These are phyloP conservation scores for Dione juno DNA, from an alignment of 2,888 invertebrate genomes.

Conservation along the genomic window DNA sequence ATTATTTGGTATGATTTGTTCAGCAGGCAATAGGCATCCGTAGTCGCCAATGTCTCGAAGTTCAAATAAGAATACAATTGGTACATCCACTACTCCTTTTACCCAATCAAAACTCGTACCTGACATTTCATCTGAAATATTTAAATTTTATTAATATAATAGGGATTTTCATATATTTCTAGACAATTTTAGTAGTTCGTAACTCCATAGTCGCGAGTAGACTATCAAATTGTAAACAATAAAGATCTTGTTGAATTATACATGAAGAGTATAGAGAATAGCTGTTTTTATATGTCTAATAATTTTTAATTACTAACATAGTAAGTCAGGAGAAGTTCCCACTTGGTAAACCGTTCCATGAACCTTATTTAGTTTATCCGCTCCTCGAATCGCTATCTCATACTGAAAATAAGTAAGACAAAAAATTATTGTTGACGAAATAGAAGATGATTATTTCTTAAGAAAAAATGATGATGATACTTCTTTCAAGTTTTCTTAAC, in stretches of 20 bases:
- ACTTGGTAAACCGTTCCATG: slow-evolving; percentile 50
- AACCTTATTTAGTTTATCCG: slow-evolving; percentile 47
- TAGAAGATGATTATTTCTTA: too few species aligned
- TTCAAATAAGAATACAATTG: slow-evolving; percentile 79
- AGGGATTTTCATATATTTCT: too few species aligned
- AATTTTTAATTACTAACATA: slow-evolving; percentile 48
- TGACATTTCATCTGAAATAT: slow-evolving; percentile 61
- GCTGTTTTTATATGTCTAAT: too few species aligned
- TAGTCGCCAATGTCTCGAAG: slow-evolving; percentile 76
- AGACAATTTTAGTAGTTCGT: too few species aligned
- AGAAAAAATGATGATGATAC: too few species aligned
- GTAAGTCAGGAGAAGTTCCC: slow-evolving; percentile 52
- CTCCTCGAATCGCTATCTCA: slow-evolving; percentile 51
- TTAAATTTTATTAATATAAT: background rate
- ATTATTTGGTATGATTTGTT: slow-evolving; percentile 66
- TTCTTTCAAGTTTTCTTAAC: too few species aligned
- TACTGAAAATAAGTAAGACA: slow-evolving; percentile 44
- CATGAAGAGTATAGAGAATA: too few species aligned
- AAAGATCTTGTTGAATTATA: too few species aligned
- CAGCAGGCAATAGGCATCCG: slow-evolving; percentile 78
- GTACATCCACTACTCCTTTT: slow-evolving; percentile 71
- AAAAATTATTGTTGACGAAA: background rate
- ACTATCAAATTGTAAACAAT: too few species aligned
- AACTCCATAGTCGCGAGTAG: too few species aligned
- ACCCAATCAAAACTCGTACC: slow-evolving; percentile 80